Percentiles rank a stretch among this genome's conserved stretches.
These are phyloP conservation scores for Teleopsis dalmanni DNA, from an alignment of 1,140 invertebrate genomes.

Conservation along the genomic window DNA sequence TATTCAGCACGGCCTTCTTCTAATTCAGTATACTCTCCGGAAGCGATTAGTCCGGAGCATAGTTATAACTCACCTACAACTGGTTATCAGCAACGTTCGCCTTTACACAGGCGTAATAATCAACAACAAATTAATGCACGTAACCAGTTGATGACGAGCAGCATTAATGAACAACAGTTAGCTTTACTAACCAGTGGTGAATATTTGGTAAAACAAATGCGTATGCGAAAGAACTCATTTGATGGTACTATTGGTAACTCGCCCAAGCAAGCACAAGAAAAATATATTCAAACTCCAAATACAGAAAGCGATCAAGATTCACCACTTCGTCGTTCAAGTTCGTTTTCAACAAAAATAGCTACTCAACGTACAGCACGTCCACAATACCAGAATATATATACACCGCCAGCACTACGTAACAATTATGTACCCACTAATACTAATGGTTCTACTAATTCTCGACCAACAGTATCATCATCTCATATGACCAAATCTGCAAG, in stretches of 20 bases:
- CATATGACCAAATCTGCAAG: slow-evolving; percentile 34
- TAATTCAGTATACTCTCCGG: slow-evolving; percentile 13
- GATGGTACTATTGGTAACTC: slow-evolving; percentile 29
- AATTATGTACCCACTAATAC: slow-evolving; percentile 19
- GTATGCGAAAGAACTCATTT: slow-evolving; percentile 47
- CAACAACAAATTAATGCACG: slow-evolving; percentile 1
- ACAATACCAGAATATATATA: slow-evolving; percentile 37
- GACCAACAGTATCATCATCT: slow-evolving; percentile 10
- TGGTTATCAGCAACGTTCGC: slow-evolving; percentile 30
- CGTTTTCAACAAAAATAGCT: slow-evolving; percentile 21
- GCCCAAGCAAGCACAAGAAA: slow-evolving; percentile 7
- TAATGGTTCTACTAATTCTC: background rate
- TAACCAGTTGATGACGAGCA: slow-evolving; percentile 36
- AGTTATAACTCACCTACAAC: slow-evolving; percentile 25
- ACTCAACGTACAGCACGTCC: slow-evolving; percentile 29
- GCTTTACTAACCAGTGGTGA: slow-evolving; percentile 38
- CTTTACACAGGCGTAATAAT: slow-evolving; percentile 21
- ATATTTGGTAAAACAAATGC: slow-evolving; percentile 36
- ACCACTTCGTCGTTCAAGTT: slow-evolving; percentile 39
- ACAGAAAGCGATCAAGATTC: slow-evolving; percentile 19
- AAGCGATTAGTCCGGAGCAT: slow-evolving; percentile 30
- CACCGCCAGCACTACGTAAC: slow-evolving; percentile 35
- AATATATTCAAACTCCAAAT: slow-evolving; percentile 5
- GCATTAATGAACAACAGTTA: slow-evolving; percentile 38
- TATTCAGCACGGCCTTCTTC: slow-evolving; percentile 9